phyloP scores from a whole-genome alignment of 2,113 vertebrate species.

The Ciconia stormi region DNA sequence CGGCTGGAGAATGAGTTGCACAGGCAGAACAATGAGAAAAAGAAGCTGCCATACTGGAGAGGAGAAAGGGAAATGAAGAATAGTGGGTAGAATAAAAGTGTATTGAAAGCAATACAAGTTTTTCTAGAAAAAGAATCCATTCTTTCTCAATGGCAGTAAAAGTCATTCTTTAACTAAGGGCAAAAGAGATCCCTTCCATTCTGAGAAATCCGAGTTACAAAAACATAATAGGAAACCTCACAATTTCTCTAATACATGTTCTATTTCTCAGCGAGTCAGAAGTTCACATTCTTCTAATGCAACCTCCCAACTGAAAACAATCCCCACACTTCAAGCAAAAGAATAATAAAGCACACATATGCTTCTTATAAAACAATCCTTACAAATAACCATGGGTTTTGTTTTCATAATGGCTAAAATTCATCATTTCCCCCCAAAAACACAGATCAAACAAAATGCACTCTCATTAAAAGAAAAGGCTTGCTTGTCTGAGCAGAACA shows the following conservation, averaged over 20 bases:
- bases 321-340: constrained; percentile 45
- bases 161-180: not conserved
- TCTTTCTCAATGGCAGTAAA: constrained; percentile 29
- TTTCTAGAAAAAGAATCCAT: not conserved
- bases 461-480: constrained; percentile 1
- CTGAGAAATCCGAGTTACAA: constrained; percentile 42
- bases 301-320: constrained; percentile 57
- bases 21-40: not conserved
- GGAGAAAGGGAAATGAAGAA: not conserved
- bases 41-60: not conserved
- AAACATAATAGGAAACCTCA: constrained; percentile 47
- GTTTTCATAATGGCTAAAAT: constrained; percentile 59
- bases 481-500: not conserved
- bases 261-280: constrained; percentile 40
- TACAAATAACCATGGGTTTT: constrained; percentile 48
- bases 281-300: constrained; percentile 57
- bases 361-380: constrained; percentile 55
- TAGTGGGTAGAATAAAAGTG: not conserved
- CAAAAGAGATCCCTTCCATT: constrained; percentile 25
- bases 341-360: constrained; percentile 61
- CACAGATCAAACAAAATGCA: constrained; percentile 39
- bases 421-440: constrained; percentile 39
- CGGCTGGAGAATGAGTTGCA: not conserved
- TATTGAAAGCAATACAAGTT: not conserved
- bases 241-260: not conserved